A percentile compares a stretch with the other conserved stretches of the same genome.
These are phyloP conservation scores for Dicrostonyx torquatus DNA, from an alignment of 2,797 vertebrate species.

Conservation along the genomic window DNA sequence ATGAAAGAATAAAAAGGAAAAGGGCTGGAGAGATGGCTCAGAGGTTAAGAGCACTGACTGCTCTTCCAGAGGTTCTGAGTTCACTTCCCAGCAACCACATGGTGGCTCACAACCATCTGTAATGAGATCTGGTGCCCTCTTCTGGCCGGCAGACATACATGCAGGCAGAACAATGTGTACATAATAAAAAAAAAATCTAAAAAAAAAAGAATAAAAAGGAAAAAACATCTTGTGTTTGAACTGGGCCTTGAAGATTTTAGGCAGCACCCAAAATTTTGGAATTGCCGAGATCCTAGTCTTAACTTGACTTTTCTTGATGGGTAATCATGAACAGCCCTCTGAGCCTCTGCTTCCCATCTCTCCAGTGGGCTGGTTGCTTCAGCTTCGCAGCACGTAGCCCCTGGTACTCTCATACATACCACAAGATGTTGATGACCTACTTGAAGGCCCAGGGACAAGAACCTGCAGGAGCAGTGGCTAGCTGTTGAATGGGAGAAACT, in stretches of 20 bases:
- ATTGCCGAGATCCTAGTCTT: background rate
- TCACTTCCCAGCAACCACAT: too few species aligned
- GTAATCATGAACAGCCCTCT: background rate
- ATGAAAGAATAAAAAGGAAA: slow-evolving; percentile 11
- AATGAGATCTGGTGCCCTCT: too few species aligned
- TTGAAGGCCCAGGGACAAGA: background rate
- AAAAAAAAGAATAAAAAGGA: background rate
- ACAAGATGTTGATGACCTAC: background rate
- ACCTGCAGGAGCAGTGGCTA: background rate
- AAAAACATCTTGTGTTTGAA: background rate
- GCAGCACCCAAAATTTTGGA: background rate
- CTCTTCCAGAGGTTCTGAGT: too few species aligned
- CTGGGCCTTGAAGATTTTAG: slow-evolving; percentile 17
- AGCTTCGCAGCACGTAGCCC: background rate
- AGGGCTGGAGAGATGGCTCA: too few species aligned
- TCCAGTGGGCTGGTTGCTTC: background rate
- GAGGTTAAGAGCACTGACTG: too few species aligned
- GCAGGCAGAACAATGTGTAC: too few species aligned
- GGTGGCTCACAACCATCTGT: too few species aligned
- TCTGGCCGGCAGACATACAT: too few species aligned
- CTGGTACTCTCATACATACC: too few species aligned
- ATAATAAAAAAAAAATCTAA: too few species aligned
- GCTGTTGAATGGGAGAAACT: background rate
- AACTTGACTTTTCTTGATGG: background rate
- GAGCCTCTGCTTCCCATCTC: slow-evolving; percentile 6